Conservation (phyloP, 2,113 vertebrate genomes). For the Antigone vipio region DNA sequence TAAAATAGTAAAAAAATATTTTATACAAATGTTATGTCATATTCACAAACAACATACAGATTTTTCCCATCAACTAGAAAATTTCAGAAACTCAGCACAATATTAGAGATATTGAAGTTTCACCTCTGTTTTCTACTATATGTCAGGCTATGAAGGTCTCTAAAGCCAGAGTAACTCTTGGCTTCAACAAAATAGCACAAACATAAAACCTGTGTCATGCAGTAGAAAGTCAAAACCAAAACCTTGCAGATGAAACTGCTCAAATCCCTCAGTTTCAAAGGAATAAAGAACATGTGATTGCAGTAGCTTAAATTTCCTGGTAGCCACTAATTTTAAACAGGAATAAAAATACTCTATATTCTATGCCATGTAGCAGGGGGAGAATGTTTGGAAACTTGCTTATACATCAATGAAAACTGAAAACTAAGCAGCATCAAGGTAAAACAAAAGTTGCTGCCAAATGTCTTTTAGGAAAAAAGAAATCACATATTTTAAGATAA, state of each 20-base stretch:
- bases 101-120: neutral
- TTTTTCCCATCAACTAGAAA: neutral
- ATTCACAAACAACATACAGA: neutral
- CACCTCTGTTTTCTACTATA: neutral
- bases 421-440: neutral
- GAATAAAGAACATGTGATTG: neutral
- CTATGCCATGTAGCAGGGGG: neutral
- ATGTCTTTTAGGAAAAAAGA: neutral
- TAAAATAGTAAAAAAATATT: neutral
- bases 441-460: neutral
- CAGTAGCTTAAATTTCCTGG: neutral
- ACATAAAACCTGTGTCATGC: neutral
- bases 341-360: neutral
- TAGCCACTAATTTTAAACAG: neutral
- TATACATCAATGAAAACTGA: neutral
- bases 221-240: neutral
- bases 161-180: neutral
- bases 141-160: neutral
- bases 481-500: neutral
- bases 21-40: accelerated
- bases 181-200: neutral
- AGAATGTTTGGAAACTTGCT: neutral
- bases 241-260: neutral
- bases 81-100: neutral
- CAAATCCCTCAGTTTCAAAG: neutral